Evolutionary conservation across 2,113 vertebrate genomes (phyloP), one percentile per base, ranked within the genome.

Genomic region (Myrmecobius fasciatus): DNA sequence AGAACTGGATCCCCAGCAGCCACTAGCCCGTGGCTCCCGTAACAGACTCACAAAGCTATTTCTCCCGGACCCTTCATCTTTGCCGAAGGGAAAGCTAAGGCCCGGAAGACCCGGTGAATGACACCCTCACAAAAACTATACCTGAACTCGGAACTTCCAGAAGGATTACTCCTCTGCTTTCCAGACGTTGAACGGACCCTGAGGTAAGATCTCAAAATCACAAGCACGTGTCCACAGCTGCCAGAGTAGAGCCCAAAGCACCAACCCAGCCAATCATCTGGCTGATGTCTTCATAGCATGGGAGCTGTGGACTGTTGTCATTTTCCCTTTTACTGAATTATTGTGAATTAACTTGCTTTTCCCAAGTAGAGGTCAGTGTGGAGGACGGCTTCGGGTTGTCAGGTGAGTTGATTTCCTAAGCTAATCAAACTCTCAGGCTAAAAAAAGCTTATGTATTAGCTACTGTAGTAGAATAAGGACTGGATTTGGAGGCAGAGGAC

Each of bases 351-450:
- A 83, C 8, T 49, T 36, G 3, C 3, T 93, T 91, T 96, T 90
- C 52, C 46, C 49, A 47, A 36, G 25, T n/a, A 89, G 36, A 94
- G 89, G 47, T 95, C 91, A 95, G 48, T 24, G 48, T 92, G 83
- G 91, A 92, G 46, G 92, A 92, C n/a, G 26, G 47, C 52, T 93
- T 95, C 53, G 88, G 75, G 91, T 96, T 92, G 94, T 31, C 94
- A 51, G 52, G 93, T 14, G 93, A 53, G 36, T 31, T 89, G 52
- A 92, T 52, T 88, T 48, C 54, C 51, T 43, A n/a, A 94, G 51
- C 56, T 43, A 83, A 48, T 28, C 52, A 83, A 10, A 14, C 47
- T 91, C 11, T 49, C 75, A 9, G 36, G 48, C 52, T 92, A 92
- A 91, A 91, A 89, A 89, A 89, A 14, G 26, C 28, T 25, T 52